Evolutionary conservation across 2,888 invertebrate species (phyloP), one percentile per base, ranked within the genome.

Genomic region (Oscheius sp.): DNA sequence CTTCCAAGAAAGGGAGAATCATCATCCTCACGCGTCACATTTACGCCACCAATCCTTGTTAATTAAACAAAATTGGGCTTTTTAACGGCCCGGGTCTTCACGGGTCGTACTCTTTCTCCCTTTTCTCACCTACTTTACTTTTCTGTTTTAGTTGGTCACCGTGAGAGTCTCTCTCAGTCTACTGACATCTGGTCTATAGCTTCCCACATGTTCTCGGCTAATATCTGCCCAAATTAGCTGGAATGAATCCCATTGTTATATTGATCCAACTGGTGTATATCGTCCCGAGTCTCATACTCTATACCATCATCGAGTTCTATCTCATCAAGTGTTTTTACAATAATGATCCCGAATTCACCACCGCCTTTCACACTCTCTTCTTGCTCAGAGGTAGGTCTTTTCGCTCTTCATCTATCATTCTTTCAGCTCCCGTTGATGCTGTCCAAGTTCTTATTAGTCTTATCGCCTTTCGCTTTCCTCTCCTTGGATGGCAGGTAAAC

Each of bases 371-470:
- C 51, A 51, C 72, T 59, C 65, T 75, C 2, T 75, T 75, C 47
- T 62, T 75, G 17, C 24, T 68, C 12, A 26, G 75, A 71, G 75
- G 75, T 72, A 41, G 33, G 28, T 8, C 20, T 30, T n/a, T n/a
- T 50, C 8, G 12, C 9, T 14, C 4, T 20, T 50, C 26, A 22
- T 22, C 5, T 6, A 56, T 36, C 12, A 4, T 38, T 22, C 26
- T 62, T 73, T 45, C 71, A 75, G 75, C 73, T 8, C 75, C 75
- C 1, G 75, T 72, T 12, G 75, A 75, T 61, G 57, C 70, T 38
- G 30, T 73, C 2, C 75, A 75, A 64, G 75, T 75, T 0, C 54
- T 72, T 2, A 57, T 67, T 12, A 73, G 73, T 9, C 56, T 75
- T 0, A 24, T 73, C n/a, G 73, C 73, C 0, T 75, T 75, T 28